Percentiles rank a stretch among this genome's conserved stretches.
phyloP scores from a whole-genome alignment of 2,888 invertebrate genomes.

The Cephonodes hylas region DNA sequence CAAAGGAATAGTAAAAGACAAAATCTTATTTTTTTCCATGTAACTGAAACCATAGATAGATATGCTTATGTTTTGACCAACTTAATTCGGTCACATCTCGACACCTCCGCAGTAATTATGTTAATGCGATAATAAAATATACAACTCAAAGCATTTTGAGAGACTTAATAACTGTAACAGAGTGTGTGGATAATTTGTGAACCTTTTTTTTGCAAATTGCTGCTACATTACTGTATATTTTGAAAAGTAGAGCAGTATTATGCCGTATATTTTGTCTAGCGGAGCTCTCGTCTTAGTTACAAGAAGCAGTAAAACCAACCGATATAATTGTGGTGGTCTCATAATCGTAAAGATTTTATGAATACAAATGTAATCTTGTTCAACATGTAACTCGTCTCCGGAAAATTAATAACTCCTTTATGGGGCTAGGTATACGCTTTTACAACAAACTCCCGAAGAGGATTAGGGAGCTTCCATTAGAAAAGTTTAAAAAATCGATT shows the following conservation, averaged over 20 bases:
- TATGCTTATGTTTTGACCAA: neutral
- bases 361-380: no score
- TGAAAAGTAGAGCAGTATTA: neutral
- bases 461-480: no score
- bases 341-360: no score
- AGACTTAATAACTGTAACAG: neutral
- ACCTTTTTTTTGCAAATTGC: neutral
- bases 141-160: neutral
- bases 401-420: no score
- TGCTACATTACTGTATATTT: constrained; percentile 2
- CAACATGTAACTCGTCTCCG: no score
- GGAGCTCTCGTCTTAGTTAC: neutral
- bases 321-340: no score
- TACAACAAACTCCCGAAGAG: no score
- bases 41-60: no score
- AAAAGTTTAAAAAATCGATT: no score
- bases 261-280: neutral
- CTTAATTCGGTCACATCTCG: neutral
- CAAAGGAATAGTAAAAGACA: no score
- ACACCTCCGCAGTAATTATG: constrained; percentile 22
- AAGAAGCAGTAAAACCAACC: neutral
- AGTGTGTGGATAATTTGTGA: neutral
- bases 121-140: constrained; percentile 7
- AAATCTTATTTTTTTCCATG: no score
- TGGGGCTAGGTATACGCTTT: no score